Base-by-base conservation (phyloP, 2,888 invertebrate species). In the Nymphalis urticae region DNA sequence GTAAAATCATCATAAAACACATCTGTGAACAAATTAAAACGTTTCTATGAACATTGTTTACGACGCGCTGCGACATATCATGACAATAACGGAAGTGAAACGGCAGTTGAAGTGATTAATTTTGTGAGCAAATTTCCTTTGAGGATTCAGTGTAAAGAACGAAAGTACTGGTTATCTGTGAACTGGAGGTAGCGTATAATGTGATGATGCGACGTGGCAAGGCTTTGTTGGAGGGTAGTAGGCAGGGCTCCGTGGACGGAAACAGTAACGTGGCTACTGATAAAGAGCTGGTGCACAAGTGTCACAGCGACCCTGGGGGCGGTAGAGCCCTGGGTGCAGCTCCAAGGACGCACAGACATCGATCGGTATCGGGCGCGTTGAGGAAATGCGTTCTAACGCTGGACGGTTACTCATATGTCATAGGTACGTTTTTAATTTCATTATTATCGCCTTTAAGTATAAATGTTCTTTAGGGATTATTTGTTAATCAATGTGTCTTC, bases 351-450 rank as follows among this genome's bases (percentile, higher is more conserved):
- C 82, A 85, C 59, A 85, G 93, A 65, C 90, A 90, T 80, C 85
- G 89, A 74, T 89, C 91, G 42, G 85, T 93, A 67, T 94, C 94
- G 73, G 90, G 94, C 79, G 94, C 94, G 71, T 94, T 96, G 32
- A 94, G 96, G 82, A 96, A 96, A 90, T 97, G 97, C 92, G 95
- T 97, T 73, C 95, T 97, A 75, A 96, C 96, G 60, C 93, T 97
- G 76, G 97, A 97, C 86, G 97, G 97, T 80, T 97, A 97, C 92
- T 96, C 96, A 74, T 97, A 97, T 89, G 96, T 97, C 79, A 97
- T 97, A 93, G 97, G 97, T 97, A 89, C 95, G 95, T 92, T 60
- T 67, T 47, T 48, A 64, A 61, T 67, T 53, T 10, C 19, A n/a
- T 48, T 36, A n/a, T 9, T 50, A 17, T 50, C 19, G 19, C 19